Evolutionary conservation across 2,797 vertebrate genomes (phyloP).

Genomic region (Notolepis coatsorum): DNA sequence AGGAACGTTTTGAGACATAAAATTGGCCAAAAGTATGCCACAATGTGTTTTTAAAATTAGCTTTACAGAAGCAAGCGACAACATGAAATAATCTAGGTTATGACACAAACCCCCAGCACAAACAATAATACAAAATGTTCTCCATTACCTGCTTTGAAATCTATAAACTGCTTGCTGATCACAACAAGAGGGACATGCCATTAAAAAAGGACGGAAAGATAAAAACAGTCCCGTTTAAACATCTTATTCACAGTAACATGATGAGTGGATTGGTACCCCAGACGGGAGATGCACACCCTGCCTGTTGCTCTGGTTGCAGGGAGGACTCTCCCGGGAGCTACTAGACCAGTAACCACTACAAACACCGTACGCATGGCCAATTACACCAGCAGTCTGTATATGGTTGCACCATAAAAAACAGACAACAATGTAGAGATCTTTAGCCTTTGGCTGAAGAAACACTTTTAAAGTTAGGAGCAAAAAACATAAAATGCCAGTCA

Average conservation of each 20-base stretch:
- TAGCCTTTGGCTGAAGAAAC: background rate
- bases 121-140: background rate
- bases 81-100: slow-evolving; percentile 4
- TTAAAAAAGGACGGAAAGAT: slow-evolving; percentile 31
- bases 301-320: slow-evolving; percentile 76
- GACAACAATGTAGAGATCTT: background rate
- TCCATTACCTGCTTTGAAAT: slow-evolving; percentile 26
- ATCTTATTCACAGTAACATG: slow-evolving; percentile 23
- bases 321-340: slow-evolving; percentile 70
- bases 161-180: slow-evolving; percentile 29
- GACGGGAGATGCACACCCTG: slow-evolving; percentile 58
- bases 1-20: background rate
- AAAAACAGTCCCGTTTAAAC: slow-evolving; percentile 24
- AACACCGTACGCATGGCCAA: slow-evolving; percentile 61
- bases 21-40: background rate
- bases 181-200: slow-evolving; percentile 30
- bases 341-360: slow-evolving; percentile 79
- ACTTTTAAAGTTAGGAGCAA: background rate
- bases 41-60: background rate
- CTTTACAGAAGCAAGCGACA: background rate
- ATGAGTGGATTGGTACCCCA: slow-evolving; percentile 51
- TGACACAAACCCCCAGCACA: slow-evolving; percentile 1
- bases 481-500: background rate
- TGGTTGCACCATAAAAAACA: background rate
- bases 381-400: slow-evolving; percentile 23